Percentiles rank a stretch among this genome's conserved stretches.
Conservation (phyloP, 2,113 vertebrate species). For the Falcunculus frontatus region DNA sequence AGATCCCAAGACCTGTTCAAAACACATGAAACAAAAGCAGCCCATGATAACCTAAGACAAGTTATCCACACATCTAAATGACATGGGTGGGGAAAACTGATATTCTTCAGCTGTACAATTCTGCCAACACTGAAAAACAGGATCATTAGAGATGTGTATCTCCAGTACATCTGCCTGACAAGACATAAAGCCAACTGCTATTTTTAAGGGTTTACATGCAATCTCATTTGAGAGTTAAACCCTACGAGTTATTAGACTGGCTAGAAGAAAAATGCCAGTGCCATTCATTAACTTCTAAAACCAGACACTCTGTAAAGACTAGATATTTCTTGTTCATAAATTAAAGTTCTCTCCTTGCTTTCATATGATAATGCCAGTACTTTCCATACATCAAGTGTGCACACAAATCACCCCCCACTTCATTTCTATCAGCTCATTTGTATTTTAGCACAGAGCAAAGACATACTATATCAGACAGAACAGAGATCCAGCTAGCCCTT, state of each 20-base stretch:
- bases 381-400: neutral
- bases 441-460: neutral
- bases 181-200: neutral
- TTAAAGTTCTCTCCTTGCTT: neutral
- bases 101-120: neutral
- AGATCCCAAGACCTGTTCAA: neutral
- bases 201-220: neutral
- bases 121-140: neutral
- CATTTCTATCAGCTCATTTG: neutral
- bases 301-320: neutral
- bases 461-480: neutral
- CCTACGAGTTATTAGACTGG: neutral
- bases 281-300: neutral
- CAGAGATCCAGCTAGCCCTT: neutral
- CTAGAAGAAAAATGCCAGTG: neutral
- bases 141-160: neutral
- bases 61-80: neutral
- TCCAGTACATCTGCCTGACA: neutral
- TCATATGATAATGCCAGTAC: neutral
- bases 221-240: neutral
- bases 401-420: neutral
- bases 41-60: neutral
- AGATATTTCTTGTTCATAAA: neutral
- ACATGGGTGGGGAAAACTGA: neutral
- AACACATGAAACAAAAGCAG: neutral